Percentiles rank a stretch among this genome's conserved stretches.
Conservation (phyloP, 2,113 vertebrate genomes). For the Pachyramphus minor region DNA sequence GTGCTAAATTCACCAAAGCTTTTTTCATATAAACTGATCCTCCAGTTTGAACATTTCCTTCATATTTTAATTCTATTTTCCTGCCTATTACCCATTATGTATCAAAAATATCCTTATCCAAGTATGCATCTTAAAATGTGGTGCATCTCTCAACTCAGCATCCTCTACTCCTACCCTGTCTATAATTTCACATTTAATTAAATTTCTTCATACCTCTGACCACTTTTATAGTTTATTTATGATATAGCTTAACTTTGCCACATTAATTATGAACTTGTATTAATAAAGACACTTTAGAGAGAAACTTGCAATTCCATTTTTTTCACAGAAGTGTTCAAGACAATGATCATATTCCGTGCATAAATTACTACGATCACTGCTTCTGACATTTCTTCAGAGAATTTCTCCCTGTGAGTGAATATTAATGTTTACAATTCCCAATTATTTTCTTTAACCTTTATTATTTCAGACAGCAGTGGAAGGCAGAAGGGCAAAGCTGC, state of each 20-base stretch:
- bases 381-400: not conserved
- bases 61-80: not conserved
- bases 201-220: not conserved
- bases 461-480: not conserved
- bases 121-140: not conserved
- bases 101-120: not conserved
- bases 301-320: not conserved
- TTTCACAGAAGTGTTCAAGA: not conserved
- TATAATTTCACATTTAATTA: not conserved
- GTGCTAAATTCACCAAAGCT: not conserved
- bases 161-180: not conserved
- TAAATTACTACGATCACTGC: not conserved
- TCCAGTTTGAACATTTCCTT: not conserved
- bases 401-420: not conserved
- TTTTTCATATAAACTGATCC: not conserved
- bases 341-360: not conserved
- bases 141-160: not conserved
- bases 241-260: not conserved
- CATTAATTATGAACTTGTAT: not conserved
- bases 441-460: not conserved
- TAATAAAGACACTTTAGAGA: not conserved
- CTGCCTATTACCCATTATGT: not conserved
- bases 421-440: not conserved
- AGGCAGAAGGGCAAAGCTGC: not conserved
- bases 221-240: not conserved